Percentiles rank a stretch among this genome's conserved stretches.
Conservation (phyloP, 1,140 invertebrate genomes). For the Octopus sinensis region DNA sequence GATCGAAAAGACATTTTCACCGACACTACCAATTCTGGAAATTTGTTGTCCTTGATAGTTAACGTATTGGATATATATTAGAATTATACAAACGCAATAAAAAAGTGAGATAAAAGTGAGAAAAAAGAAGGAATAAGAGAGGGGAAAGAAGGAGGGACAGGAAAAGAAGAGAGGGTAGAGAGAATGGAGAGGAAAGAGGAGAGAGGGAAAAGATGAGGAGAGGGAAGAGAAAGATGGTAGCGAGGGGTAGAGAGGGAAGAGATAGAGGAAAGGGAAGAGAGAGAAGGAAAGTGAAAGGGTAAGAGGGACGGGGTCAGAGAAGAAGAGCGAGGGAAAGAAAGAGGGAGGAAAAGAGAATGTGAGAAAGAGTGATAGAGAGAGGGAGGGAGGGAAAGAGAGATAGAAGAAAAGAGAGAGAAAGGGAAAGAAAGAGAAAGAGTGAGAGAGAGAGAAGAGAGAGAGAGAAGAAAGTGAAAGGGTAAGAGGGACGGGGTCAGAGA, state of each 20-base stretch:
- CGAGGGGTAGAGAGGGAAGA: conserved; percentile 1
- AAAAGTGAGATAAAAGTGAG: too few relatives aligned
- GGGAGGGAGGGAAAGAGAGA: background rate
- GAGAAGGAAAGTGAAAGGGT: background rate
- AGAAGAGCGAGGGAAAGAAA: conserved; percentile 13
- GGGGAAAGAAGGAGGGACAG: background rate
- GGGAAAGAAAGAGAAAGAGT: conserved; percentile 16
- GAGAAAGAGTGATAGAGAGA: conserved; percentile 7
- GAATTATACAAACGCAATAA: too few relatives aligned
- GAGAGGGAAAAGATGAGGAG: background rate
- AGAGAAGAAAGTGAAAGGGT: conserved; percentile 12
- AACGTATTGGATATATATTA: too few relatives aligned
- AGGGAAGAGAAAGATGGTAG: background rate
- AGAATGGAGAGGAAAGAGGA: background rate
- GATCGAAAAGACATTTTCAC: too few relatives aligned
- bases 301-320: background rate
- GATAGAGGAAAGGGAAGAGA: background rate
- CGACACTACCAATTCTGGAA: too few relatives aligned
- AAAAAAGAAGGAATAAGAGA: background rate
- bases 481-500: conserved; percentile 13
- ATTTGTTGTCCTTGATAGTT: background rate
- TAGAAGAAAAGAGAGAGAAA: background rate
- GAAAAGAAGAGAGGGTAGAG: too few relatives aligned
- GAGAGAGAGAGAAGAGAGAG: conserved; percentile 14
- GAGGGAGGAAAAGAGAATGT: conserved; percentile 12